Conservation (phyloP, 2,888 invertebrate genomes). For the Rotaria socialis region DNA sequence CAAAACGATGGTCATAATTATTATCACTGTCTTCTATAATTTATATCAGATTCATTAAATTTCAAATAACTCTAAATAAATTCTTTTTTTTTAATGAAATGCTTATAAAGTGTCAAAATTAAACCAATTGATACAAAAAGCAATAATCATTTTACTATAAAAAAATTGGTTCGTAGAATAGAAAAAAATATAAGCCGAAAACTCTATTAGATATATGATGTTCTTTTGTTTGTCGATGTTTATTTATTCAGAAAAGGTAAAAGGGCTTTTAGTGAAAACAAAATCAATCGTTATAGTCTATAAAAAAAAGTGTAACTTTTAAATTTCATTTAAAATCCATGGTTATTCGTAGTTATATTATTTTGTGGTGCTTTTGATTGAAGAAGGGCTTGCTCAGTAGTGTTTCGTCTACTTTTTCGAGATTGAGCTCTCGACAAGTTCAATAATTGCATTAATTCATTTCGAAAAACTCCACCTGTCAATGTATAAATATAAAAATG, state of each 20-base stretch:
- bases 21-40: neutral
- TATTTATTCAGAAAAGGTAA: neutral
- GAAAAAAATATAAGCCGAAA: neutral
- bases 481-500: slow-evolving; percentile 37
- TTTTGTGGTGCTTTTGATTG: neutral
- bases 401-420: neutral
- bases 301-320: neutral
- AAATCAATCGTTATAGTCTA: neutral
- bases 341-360: neutral
- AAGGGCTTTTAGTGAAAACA: neutral
- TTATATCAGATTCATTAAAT: neutral
- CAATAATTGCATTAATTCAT: slow-evolving; percentile 15
- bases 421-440: neutral
- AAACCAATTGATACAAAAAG: neutral
- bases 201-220: neutral
- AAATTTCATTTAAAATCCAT: neutral
- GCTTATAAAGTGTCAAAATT: neutral
- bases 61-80: too few relatives aligned
- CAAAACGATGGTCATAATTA: neutral
- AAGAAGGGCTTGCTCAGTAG: neutral
- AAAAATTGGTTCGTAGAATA: neutral
- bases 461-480: slow-evolving; percentile 17
- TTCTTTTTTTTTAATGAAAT: neutral
- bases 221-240: neutral
- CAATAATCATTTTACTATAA: neutral